Base-by-base conservation (phyloP, 1,140 invertebrate genomes). In the Saccostrea echinata region DNA sequence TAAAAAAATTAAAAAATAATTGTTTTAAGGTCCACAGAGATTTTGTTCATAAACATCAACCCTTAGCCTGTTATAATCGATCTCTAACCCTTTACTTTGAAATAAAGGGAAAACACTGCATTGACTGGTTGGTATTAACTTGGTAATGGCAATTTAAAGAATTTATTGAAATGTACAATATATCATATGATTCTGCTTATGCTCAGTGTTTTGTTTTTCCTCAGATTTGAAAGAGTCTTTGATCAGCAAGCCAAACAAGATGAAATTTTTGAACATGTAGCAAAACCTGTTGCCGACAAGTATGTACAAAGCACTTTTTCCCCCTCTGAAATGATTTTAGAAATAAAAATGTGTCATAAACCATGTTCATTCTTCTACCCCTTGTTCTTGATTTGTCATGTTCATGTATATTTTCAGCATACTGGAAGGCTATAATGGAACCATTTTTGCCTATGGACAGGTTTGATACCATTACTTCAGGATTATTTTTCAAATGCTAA, bases 391-490 rank as follows among this genome's bases (percentile, higher is more conserved):
- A 43, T 43, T 43, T 43, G 6, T 43, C 43, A 43, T 43, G 43
- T 43, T 24, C 81, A 21, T 30, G 11, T 84, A 24, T 84, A 18
- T 84, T 93, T 93, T 87, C 89, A 95, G 94, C 93, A 94, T 94
- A 30, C 83, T 95, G 30, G 84, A 92, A 87, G 95, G 95, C 11
- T 95, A 95, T 90, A 95, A 95, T 94, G 94, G 95, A 35, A 95
- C 95, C 35, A 94, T 95, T 71, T 95, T 95, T 93, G 95, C 95
- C 13, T 95, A 95, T 94, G 95, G 95, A 80, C 95, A 95, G 92
- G 94, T 94, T 91, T 88, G 89, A 81, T 76, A 52, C 68, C 43
- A 0, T 33, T 55, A n/a, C 27, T 71, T 71, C 9, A 61, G 1
- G 13, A 21, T 61, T 61, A 61, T 21, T 61, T 61, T 21, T 61